Conservation (phyloP, 1,140 invertebrate species). For the Ruditapes philippinarum region DNA sequence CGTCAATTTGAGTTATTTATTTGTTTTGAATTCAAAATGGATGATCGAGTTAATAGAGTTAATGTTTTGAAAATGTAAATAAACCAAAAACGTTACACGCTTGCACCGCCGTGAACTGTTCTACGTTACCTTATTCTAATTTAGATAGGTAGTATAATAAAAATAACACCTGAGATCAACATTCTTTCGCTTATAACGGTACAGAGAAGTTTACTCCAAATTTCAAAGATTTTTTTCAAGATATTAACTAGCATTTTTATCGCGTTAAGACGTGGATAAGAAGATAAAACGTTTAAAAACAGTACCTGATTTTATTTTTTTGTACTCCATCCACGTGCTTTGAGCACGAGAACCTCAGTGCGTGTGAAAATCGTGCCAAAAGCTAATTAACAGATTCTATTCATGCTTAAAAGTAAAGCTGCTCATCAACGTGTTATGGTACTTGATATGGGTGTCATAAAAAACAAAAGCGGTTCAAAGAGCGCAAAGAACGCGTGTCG, state of each 20-base stretch:
- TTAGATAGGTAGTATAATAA: background rate
- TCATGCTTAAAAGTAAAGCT: background rate
- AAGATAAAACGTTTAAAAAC: background rate
- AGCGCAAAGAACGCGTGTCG: background rate
- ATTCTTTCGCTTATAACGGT: background rate
- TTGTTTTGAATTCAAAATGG: too few relatives aligned
- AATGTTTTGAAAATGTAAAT: too few relatives aligned
- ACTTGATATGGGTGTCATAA: background rate
- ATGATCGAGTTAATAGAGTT: too few relatives aligned
- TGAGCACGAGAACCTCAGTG: background rate
- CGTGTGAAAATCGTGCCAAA: slow-evolving; percentile 33
- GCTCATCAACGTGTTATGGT: slow-evolving; percentile 9
- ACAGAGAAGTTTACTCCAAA: background rate
- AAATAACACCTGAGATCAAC: background rate
- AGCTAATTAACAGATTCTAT: slow-evolving; percentile 14
- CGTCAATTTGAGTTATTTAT: too few relatives aligned
- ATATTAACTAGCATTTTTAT: background rate
- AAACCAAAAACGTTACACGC: background rate
- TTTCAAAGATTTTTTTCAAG: background rate
- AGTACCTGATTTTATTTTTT: background rate
- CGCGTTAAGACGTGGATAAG: background rate
- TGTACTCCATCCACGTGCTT: background rate
- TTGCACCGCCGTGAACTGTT: background rate
- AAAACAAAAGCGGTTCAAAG: slow-evolving; percentile 5
- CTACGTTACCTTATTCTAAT: background rate